A percentile compares a stretch with the other conserved stretches of the same genome.
These are phyloP conservation scores for Eristalinus sepulchralis DNA, from an alignment of 2,888 invertebrate genomes.

Conservation along the genomic window DNA sequence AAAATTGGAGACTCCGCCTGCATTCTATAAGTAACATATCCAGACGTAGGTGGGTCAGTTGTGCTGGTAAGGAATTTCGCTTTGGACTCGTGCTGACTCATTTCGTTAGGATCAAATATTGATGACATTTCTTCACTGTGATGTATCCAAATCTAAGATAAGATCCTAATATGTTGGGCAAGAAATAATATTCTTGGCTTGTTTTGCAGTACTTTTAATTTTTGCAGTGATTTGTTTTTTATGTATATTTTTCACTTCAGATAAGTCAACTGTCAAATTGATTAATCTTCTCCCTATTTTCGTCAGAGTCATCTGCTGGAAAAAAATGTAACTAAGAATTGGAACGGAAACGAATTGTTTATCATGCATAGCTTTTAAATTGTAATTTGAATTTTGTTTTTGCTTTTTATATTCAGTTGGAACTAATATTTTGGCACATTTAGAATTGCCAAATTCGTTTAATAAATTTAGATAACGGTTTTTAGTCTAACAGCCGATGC, in stretches of 20 bases:
- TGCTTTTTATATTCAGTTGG: too few species aligned
- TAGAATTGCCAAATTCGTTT: too few species aligned
- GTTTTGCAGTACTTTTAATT: neutral
- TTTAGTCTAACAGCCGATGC: too few species aligned
- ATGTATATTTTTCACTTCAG: neutral
- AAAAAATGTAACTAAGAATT: neutral
- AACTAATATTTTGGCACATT: too few species aligned
- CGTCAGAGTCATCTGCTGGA: neutral
- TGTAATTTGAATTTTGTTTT: neutral
- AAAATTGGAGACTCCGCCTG: constrained; percentile 93
- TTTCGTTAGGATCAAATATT: constrained; percentile 73
- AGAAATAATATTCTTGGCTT: neutral
- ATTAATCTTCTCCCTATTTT: neutral
- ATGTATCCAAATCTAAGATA: neutral
- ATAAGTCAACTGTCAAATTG: neutral
- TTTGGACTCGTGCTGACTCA: constrained; percentile 80
- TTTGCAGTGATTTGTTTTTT: neutral
- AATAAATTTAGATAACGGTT: too few species aligned
- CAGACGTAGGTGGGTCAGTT: constrained; percentile 81
- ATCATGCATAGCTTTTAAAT: neutral
- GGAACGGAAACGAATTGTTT: neutral
- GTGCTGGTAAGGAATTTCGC: constrained; percentile 79
- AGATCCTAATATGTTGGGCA: neutral
- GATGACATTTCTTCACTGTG: neutral
- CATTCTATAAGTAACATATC: constrained; percentile 83